Evolutionary conservation across 2,113 vertebrate species (phyloP), one percentile per base, ranked within the genome.

Genomic region (Paedocypris sp.): DNA sequence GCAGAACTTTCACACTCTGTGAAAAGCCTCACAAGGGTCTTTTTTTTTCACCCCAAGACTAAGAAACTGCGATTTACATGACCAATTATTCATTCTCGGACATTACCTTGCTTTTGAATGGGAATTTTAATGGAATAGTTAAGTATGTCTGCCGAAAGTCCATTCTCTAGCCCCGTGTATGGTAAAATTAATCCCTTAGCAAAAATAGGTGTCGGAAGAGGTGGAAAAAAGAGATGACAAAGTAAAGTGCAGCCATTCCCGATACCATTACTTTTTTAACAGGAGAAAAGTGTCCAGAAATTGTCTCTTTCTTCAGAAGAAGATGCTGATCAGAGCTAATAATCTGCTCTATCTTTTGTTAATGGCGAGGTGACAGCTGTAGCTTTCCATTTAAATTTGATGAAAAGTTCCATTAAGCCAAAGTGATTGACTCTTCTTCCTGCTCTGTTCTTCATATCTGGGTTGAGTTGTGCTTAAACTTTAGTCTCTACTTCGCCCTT

Each of bases 81-180:
- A 86, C 83, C 88, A 91, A 82, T 95, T 94, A 94, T 93, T 95
- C 92, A 93, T 87, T 88, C 82, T 91, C 88, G 87, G 91, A 92
- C 91, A 91, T 93, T 90, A 91, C 89, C 70, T 72, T 86, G 85
- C 88, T 87, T 84, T 85, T 89, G 89, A 96, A 96, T 95, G 88
- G 90, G 87, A 87, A 89, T 92, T 97, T 96, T 98, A 98, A 98
- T 98, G 94, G 92, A 96, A 97, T 96, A 97, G 90, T 96, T 94
- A 96, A 95, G 91, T 80, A 82, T 78, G 68, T 79, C 71, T 75
- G 79, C 69, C 71, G 73, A 82, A 83, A 83, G 81, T 81, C 84
- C 80, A 83, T 86, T 85, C 79, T 74, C 29, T 84, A 85, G 86
- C 85, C 39, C 86, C 89, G 90, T 92, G 89, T 88, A 87, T 84